Base-by-base conservation (phyloP, 2,888 invertebrate species). In the Temnothorax rugatulus region DNA sequence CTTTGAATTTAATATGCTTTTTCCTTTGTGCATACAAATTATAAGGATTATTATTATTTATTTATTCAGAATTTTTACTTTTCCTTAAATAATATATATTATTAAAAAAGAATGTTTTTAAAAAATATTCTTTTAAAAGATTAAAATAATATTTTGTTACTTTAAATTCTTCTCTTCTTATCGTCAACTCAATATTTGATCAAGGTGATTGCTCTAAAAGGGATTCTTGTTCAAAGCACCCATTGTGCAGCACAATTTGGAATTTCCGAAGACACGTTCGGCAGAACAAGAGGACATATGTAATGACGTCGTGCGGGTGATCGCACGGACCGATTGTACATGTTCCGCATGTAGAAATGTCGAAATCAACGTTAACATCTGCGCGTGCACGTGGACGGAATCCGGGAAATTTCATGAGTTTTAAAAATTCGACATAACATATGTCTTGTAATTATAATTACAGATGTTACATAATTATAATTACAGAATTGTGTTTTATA, bases 251-350 rank as follows among this genome's bases (percentile, higher is more conserved):
- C 2, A 41, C 13, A 69, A 77, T 77, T 13, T 4, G 47, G 25
- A 59, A 79, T 47, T 79, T 73, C 21, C 44, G 44, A 57, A 54
- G 11, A 1, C 21, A 57, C 18, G 34, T 13, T 79, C 9, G 47
- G 13, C 38, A 2, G 47, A 57, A 79, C 73, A 44, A 73, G 44
- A 38, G 13, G 21, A 79, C 57, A 54, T n/a, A 29, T 69, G 54
- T 77, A 77, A 77, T 18, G 29, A 66, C 7, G 18, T 54, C 69
- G 50, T 63, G 81, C 29, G 59, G 25, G 63, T 59, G 74, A 86
- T 85, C 54, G 38, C 76, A 54, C 38, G 61, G 69, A 64, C 25
- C 38, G 84, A 86, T 79, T 29, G 25, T 25, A 79, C 74, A 47
- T 47, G 79, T 47, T 25, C 9, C 38, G 74, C 74, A 59, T 79